Evolutionary conservation across 2,113 vertebrate genomes (phyloP), one percentile per base, ranked within the genome.

Genomic region (Pituophis catenifer): DNA sequence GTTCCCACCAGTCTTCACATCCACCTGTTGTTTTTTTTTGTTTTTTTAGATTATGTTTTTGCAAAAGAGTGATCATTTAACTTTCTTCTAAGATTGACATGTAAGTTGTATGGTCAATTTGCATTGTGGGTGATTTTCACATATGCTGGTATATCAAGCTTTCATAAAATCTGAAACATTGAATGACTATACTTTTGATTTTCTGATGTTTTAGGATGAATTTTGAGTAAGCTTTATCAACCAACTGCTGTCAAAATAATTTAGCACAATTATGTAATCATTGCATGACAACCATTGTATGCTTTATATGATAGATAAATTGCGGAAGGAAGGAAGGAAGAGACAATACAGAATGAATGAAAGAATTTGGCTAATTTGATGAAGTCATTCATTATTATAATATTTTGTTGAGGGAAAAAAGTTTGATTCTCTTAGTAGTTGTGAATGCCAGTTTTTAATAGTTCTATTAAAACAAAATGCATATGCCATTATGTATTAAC

Each of bases 371-470:
- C 96, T 97, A 97, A 97, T 98, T 98, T 98, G 98, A 97, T 98
- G 96, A 96, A 97, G 94, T 96, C 95, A 97, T 97, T 96, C 54
- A 96, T 55, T 55, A 55, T 55, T 17, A 97, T 97, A 96, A 95
- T 96, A 96, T 97, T 96, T 97, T 97, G 97, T 96, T 97, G 97
- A 98, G 54, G 98, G 97, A 97, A 97, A 26, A 98, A 98, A 98
- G 97, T 97, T 97, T 96, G 97, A 97, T 97, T 97, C 57, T 96
- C 96, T 97, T 96, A 96, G 95, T 96, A 97, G 97, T 96, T 96
- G 96, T 97, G 98, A 96, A 97, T 97, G 98, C 97, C 97, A 98
- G 97, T 95, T 98, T 98, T 98, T 98, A 97, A 98, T 98, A 97
- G 96, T 97, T 96, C 17, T 97, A 96, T 97, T 97, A 96, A 97